Base-by-base conservation (phyloP, 2,888 invertebrate genomes). In the Alloplasta piceator region DNA sequence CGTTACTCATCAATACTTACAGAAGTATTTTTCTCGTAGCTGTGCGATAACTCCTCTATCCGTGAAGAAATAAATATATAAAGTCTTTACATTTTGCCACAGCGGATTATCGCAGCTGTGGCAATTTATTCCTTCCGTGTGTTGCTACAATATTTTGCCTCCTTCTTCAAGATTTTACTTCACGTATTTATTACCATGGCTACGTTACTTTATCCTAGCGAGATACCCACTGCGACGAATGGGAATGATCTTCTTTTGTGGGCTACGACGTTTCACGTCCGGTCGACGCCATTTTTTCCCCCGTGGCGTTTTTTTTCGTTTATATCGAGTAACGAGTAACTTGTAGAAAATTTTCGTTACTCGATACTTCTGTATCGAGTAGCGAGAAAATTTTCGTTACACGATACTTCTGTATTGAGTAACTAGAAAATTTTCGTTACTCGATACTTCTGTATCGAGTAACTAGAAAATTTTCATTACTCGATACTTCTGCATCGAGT, bases 61-160 rank as follows among this genome's bases (percentile, higher is more conserved):
- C 66, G 52, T 52, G 60, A 26, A 72, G 66, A 66, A 75, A 60
- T 75, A 71, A 66, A 56, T 39, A 63, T 66, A 41, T 16, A 48
- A 39, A 48, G 66, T 39, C 10, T 36, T 26, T 6, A 6, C 63
- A 71, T 64, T 56, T 39, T 41, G 39, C 41, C 41, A n/a, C 5
- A 41, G 36, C 5, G 55, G 43, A 71, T 80, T 71, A 71, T 80
- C 66, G 67, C 76, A 71, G 55, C 80, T 3, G 26, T 55, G 66
- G 70, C 63, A 66, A 80, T 80, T 71, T 58, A 80, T 80, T 75
- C 36, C 75, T 75, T 80, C 70, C 58, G 70, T 41, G 66, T 74
- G n/a, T 48, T 43, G 10, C 14, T 9, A 46, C 56, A 46, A 63
- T 36, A 64, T 73, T 48, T 73, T 38, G 36, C 12, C 52, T 66